Base-by-base conservation (phyloP, 1,140 invertebrate species). In the Gonatopus flavifemur region DNA sequence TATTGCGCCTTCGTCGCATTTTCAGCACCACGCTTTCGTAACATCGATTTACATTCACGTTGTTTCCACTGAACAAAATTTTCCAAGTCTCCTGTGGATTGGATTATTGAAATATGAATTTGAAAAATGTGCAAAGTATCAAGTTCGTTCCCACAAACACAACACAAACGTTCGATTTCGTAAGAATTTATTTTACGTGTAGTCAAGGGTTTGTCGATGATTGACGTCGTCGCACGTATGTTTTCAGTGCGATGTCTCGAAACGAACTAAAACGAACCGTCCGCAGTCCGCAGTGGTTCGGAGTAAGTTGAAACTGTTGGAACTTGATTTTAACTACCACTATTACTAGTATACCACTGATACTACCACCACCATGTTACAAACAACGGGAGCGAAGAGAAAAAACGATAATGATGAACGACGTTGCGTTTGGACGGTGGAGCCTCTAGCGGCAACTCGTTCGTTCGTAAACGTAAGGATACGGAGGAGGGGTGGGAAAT, bases 401-500 rank as follows among this genome's bases (percentile, higher is more conserved):
- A n/a, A n/a, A n/a, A n/a, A n/a, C n/a, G n/a, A n/a, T n/a, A n/a
- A n/a, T n/a, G n/a, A n/a, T n/a, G n/a, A n/a, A n/a, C n/a, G n/a
- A n/a, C n/a, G n/a, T n/a, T n/a, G n/a, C n/a, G n/a, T 19, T 0
- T 16, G 37, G 3, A 36, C 49, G 38, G 30, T 42, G 20, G 43
- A 39, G 44, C 43, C 41, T 48, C 43, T 52, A 31, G 45, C 43
- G 44, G 46, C 16, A 16, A 8, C 8, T 20, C 20, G 18, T n/a
- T 6, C 15, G 33, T 38, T 15, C 24, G 22, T 16, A 28, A 20
- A 41, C n/a, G 22, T 16, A 31, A 38, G 46, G 30, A 7, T 28
- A 24, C 31, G 25, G 20, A 48, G 59, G 54, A 62, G 56, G 52
- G 56, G 52, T 52, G 60, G 60, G 35, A 64, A 64, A 64, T n/a